A percentile compares a stretch with the other conserved stretches of the same genome.
Conservation (phyloP, 92 coral and sea anemone species). For the Diadumene lineata region DNA sequence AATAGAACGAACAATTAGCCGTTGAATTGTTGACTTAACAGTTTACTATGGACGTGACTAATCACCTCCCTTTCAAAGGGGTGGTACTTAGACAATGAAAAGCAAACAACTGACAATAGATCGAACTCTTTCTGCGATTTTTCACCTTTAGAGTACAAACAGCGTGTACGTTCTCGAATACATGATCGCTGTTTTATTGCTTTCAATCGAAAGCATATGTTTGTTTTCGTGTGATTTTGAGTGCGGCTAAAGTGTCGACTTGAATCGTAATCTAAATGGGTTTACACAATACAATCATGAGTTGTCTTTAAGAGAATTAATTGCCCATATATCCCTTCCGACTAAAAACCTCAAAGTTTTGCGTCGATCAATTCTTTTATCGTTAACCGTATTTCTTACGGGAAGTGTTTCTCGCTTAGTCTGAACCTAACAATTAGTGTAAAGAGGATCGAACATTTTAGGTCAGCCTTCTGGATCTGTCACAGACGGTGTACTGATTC, state of each 20-base stretch:
- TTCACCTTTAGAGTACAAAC: neutral
- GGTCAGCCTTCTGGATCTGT: too few species aligned
- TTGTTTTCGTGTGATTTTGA: neutral
- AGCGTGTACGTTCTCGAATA: neutral
- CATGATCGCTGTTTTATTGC: neutral
- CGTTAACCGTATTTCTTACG: too few species aligned
- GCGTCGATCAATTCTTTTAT: neutral
- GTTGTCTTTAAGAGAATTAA: neutral
- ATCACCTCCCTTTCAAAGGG: constrained; percentile 24
- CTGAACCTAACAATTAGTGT: too few species aligned
- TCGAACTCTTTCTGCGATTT: neutral
- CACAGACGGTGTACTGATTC: neutral
- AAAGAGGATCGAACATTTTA: too few species aligned
- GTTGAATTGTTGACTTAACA: constrained; percentile 46
- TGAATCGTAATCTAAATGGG: neutral
- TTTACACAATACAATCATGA: constrained; percentile 4
- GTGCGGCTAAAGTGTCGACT: neutral
- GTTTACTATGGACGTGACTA: constrained; percentile 30
- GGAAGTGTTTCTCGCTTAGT: neutral
- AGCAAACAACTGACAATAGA: neutral
- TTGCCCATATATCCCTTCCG: constrained; percentile 8
- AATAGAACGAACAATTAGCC: constrained; percentile 31
- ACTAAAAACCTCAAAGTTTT: neutral
- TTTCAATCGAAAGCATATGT: neutral
- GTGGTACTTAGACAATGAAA: constrained; percentile 28